These are phyloP conservation scores for Drosophila flavopinicola DNA, from an alignment of 2,888 invertebrate genomes.

Conservation along the genomic window DNA sequence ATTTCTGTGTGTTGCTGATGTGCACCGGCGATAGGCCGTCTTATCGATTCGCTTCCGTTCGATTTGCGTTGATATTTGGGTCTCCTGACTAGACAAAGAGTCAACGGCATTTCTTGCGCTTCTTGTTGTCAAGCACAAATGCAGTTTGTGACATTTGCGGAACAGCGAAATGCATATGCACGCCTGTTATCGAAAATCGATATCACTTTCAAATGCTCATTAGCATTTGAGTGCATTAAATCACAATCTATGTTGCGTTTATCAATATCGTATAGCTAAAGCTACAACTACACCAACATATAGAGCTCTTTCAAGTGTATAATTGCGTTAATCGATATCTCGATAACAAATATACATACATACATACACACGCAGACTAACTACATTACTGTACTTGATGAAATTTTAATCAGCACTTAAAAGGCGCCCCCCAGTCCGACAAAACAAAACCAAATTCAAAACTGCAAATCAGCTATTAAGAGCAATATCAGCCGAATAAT, in stretches of 20 bases:
- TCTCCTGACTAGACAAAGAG: slow-evolving; percentile 34
- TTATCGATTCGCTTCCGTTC: slow-evolving; percentile 73
- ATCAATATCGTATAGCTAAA: no score
- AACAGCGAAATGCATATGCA: no score
- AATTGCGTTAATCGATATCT: slow-evolving; percentile 19
- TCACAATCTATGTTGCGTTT: no score
- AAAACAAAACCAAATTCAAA: neutral
- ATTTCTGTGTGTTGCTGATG: slow-evolving; percentile 16
- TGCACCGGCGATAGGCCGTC: slow-evolving; percentile 35
- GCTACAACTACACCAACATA: no score
- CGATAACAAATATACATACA: neutral
- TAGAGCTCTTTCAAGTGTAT: no score
- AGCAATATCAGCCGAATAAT: slow-evolving; percentile 13
- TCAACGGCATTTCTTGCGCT: slow-evolving; percentile 4
- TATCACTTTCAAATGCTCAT: neutral
- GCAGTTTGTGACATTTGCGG: slow-evolving; percentile 1
- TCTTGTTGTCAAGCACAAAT: slow-evolving; percentile 21
- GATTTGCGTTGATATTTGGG: slow-evolving; percentile 47
- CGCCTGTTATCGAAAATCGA: slow-evolving; percentile 36
- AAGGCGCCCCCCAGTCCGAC: slow-evolving; percentile 5
- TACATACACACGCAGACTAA: neutral
- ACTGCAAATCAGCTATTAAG: slow-evolving; percentile 14
- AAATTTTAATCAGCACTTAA: slow-evolving; percentile 18
- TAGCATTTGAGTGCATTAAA: no score
- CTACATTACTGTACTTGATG: slow-evolving; percentile 20